Conservation (phyloP, 2,113 vertebrate species). For the Amblyornis subalaris region DNA sequence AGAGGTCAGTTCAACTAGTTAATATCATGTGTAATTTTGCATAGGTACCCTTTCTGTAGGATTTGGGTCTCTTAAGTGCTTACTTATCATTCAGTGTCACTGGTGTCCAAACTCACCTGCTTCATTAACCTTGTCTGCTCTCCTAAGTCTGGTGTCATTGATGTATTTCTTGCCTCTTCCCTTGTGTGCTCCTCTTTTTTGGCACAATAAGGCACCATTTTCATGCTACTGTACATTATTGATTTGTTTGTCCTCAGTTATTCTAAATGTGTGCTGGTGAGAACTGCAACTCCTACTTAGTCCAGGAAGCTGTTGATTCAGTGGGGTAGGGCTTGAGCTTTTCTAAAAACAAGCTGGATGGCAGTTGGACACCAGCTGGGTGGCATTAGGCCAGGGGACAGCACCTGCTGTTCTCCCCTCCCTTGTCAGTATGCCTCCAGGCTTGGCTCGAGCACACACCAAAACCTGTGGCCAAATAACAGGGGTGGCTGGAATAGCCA, state of each 20-base stretch:
- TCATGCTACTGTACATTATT: not conserved
- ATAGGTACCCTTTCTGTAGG: not conserved
- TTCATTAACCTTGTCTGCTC: not conserved
- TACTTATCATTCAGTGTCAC: not conserved
- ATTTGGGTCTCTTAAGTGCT: not conserved
- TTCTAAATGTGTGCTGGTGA: not conserved
- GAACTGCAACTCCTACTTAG: not conserved
- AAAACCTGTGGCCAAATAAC: not conserved
- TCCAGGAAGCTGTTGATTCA: slow-evolving; percentile 8
- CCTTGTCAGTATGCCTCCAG: slow-evolving; percentile 36
- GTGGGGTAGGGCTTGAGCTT: slow-evolving; percentile 40
- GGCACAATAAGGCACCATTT: not conserved
- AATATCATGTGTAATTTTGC: not conserved
- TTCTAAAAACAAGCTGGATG: slow-evolving; percentile 49
- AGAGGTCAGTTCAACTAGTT: not conserved
- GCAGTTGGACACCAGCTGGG: slow-evolving; percentile 46
- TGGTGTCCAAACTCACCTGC: not conserved
- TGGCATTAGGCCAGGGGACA: slow-evolving; percentile 49
- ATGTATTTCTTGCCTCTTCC: not conserved
- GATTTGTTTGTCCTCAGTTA: not conserved
- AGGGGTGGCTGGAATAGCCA: not conserved
- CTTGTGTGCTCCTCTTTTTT: not conserved
- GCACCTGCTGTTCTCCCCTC: slow-evolving; percentile 54
- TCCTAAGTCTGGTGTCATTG: not conserved
- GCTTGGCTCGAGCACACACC: not conserved